Base-by-base conservation (phyloP, 1,140 invertebrate genomes). In the Penaeus indicus region DNA sequence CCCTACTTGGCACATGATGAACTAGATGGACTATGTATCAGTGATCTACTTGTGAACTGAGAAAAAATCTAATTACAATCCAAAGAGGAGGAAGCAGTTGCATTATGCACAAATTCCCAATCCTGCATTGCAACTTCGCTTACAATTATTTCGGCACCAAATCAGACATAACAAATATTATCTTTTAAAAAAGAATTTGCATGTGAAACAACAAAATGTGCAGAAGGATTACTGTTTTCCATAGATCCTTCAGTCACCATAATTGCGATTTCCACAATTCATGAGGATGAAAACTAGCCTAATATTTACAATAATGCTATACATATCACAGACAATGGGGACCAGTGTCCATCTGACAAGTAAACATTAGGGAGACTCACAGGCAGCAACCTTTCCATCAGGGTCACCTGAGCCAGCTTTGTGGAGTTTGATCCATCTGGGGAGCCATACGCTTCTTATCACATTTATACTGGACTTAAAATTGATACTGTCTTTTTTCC, bases 401-500 rank as follows among this genome's bases (percentile, higher is more conserved):
- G 81, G 32, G 42, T 81, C 32, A 82, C 62, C 62, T 82, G 80
- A 54, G 32, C 64, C 54, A 79, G 25, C 60, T 78, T 72, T 88
- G 69, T 64, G 67, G 80, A 84, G 78, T 61, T 83, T 32, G 84
- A 81, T 79, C 84, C 80, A 64, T 81, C 86, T 27, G 60, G 75
- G 84, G 82, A 88, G 83, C 82, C 75, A 54, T 78, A 79, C 61
- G 18, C 62, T 54, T 77, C 25, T 27, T 84, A 88, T 88, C 87
- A 84, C 87, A 83, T 88, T 42, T 27, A 84, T 54, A 77, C 27
- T 42, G 22, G 67, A 89, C 83, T 81, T 85, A 89, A 27, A 75
- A 80, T 84, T 27, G 69, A 89, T 47, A 25, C 38, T 89, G 83
- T 86, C 88, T 89, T 79, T 90, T 94, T 92, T 94, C 54, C 10